Evolutionary conservation across 2,797 vertebrate species (phyloP).

Genomic region (Cossypha heuglini): DNA sequence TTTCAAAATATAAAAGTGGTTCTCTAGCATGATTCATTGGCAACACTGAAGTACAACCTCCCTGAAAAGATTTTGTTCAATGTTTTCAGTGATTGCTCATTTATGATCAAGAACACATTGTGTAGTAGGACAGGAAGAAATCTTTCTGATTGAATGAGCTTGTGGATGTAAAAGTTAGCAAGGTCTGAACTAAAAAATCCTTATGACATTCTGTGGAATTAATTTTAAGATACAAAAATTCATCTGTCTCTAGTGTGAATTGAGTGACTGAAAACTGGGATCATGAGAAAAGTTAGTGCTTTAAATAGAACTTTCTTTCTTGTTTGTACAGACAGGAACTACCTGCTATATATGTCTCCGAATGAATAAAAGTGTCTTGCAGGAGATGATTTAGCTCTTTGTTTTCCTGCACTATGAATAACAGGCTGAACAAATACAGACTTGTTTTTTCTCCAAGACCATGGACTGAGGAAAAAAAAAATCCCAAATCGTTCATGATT

Average conservation of each 20-base stretch:
- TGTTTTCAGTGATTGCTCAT: constrained; percentile 9
- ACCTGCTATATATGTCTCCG: background rate
- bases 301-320: background rate
- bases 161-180: background rate
- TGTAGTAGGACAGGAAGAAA: background rate
- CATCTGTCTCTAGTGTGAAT: background rate
- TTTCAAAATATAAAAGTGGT: background rate
- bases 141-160: background rate
- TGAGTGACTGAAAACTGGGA: background rate
- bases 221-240: background rate
- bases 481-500: background rate
- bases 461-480: background rate
- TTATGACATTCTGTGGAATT: background rate
- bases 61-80: background rate
- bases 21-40: background rate
- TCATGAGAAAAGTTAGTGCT: background rate
- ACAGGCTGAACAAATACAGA: background rate
- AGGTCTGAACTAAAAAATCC: background rate
- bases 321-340: background rate
- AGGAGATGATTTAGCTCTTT: background rate
- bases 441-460: background rate
- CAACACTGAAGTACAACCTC: background rate
- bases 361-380: background rate
- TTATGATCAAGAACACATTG: constrained; percentile 8
- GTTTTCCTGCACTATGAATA: background rate